Evolutionary conservation across 2,113 vertebrate genomes (phyloP), one percentile per base, ranked within the genome.

Genomic region (Alaudala cheleensis): DNA sequence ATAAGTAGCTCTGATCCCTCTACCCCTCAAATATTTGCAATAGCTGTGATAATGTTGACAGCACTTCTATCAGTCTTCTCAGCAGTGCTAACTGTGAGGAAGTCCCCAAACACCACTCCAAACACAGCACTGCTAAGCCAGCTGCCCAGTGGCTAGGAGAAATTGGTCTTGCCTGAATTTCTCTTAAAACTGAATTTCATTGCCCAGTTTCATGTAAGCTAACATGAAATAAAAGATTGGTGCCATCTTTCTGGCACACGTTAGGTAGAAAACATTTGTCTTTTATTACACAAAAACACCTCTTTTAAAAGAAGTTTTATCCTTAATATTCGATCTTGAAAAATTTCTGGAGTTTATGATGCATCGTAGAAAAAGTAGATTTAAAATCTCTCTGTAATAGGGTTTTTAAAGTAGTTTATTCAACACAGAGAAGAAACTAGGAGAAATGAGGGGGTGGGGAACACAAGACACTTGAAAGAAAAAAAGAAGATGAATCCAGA

Each of bases 231-330:
- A 88, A 71, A 87, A 71, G 15, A 76, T 28, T 6, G 4, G 8
- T 69, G 31, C 19, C 33, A 72, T 57, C 49, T 82, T 23, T 42
- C 33, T 79, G 45, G 8, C 58, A 79, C 54, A 66, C 11, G 14
- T n/a, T 85, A 87, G 81, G 29, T 12, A 64, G 31, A 60, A 56
- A 60, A 42, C 1, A 5, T 29, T 61, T 81, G 31, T 40, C 12
- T 66, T 39, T 3, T 18, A 24, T 74, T 14, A 60, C 12, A 49
- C 5, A 74, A 60, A 20, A 16, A 0, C 0, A 33, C 1, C 1
- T 40, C 15, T 73, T 49, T n/a, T 26, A 2, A 62, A 37, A 37
- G 10, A 37, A 50, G 4, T 25, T 70, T 54, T 49, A 24, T 58
- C 13, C 11, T 45, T 79, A 54, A 14, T 19, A 29, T 16, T 40